Evolutionary conservation across 2,797 vertebrate species (phyloP).

Genomic region (Pipistrellus kuhlii): DNA sequence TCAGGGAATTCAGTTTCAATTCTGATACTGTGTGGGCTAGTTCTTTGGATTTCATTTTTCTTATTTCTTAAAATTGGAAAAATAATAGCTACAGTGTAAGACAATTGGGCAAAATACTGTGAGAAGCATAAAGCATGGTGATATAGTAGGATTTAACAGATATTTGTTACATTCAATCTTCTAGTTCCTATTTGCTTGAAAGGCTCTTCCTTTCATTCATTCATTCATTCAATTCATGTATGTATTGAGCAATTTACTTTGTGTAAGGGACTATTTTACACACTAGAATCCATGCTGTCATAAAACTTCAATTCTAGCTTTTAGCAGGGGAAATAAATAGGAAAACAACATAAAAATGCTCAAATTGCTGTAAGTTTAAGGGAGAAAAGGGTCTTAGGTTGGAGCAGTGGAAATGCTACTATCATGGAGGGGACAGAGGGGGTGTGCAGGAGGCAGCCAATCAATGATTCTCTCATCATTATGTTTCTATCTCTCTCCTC

Average conservation of each 20-base stretch:
- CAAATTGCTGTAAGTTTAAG: not conserved
- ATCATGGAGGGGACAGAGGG: not conserved
- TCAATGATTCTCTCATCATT: too few species aligned
- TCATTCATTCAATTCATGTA: not conserved
- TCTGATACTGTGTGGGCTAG: not conserved
- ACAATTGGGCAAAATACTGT: not conserved
- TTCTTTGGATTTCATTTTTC: not conserved
- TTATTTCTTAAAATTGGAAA: slow-evolving; percentile 14
- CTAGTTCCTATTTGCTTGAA: not conserved
- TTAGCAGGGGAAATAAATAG: not conserved
- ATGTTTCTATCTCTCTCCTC: too few species aligned
- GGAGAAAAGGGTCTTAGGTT: not conserved
- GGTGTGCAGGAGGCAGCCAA: too few species aligned
- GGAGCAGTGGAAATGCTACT: not conserved
- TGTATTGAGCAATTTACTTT: not conserved
- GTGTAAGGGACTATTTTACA: not conserved
- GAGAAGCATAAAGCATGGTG: not conserved
- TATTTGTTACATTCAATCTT: not conserved
- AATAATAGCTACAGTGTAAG: not conserved
- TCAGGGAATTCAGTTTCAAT: not conserved
- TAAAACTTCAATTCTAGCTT: slow-evolving; percentile 13
- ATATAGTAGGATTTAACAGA: not conserved
- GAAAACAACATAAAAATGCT: not conserved
- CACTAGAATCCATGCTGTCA: not conserved
- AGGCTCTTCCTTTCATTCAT: not conserved